Evolutionary conservation across 2,797 vertebrate genomes (phyloP).

Genomic region (Gobionotothen gibberifrons): DNA sequence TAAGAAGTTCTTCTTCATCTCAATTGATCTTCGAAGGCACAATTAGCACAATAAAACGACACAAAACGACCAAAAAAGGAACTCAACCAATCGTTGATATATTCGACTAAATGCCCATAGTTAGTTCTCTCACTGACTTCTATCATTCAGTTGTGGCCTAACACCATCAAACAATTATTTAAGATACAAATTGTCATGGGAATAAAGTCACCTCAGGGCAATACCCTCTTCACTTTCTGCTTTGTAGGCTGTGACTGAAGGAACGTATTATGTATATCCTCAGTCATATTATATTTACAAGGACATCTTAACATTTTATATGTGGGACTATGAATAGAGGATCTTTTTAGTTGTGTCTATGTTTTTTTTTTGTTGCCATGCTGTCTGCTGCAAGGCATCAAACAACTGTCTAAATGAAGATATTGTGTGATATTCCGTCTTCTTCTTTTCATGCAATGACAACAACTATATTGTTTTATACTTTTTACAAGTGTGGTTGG

Average conservation of each 20-base stretch:
- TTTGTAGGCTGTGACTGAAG: conserved; percentile 15
- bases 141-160: conserved; percentile 17
- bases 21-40: not conserved
- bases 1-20: not conserved
- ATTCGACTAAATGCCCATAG: no score
- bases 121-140: conserved; percentile 9
- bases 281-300: conserved; percentile 12
- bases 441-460: conserved; percentile 1
- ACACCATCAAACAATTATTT: conserved; percentile 23
- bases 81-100: no score
- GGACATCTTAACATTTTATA: conserved; percentile 26
- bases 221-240: not conserved
- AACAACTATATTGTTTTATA: conserved; percentile 2
- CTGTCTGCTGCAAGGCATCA: conserved; percentile 1
- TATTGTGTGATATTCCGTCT: conserved; percentile 17
- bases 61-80: no score
- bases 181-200: conserved; percentile 38
- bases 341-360: conserved; percentile 16
- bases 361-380: not conserved
- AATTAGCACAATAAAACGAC: no score
- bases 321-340: conserved; percentile 13
- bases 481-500: not conserved
- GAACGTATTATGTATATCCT: conserved; percentile 11
- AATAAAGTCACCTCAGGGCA: conserved; percentile 27
- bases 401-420: conserved; percentile 2